phyloP scores from a whole-genome alignment of 2,888 invertebrate species.

The Serripes groenlandicus region DNA sequence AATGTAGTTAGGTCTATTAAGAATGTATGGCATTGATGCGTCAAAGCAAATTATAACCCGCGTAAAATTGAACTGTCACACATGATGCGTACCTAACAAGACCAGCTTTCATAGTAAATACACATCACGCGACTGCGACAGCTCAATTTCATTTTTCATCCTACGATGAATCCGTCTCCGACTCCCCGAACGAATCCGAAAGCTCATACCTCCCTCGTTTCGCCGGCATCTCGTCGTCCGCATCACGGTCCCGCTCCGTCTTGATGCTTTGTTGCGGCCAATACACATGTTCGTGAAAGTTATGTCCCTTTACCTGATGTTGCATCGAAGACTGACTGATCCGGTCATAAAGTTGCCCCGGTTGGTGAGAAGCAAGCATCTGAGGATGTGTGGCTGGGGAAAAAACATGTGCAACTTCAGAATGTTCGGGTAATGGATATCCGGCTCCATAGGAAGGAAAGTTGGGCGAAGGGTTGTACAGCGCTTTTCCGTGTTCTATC shows the following conservation, averaged over 20 bases:
- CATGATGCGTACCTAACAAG: too few relatives aligned
- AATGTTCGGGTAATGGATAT: background rate
- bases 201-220: slow-evolving; percentile 39
- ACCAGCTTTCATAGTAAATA: too few relatives aligned
- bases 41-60: too few relatives aligned
- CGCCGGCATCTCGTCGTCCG: slow-evolving; percentile 36
- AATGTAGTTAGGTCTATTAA: too few relatives aligned
- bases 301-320: slow-evolving; percentile 4
- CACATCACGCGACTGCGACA: too few relatives aligned
- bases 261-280: slow-evolving; percentile 12
- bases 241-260: slow-evolving; percentile 26
- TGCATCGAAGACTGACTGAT: slow-evolving; percentile 1
- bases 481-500: background rate
- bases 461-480: background rate
- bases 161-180: slow-evolving; percentile 18
- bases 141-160: too few relatives aligned
- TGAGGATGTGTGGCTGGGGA: too few relatives aligned
- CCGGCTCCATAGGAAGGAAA: background rate
- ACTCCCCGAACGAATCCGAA: slow-evolving; percentile 11
- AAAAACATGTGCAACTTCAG: background rate
- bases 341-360: slow-evolving; percentile 12
- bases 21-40: too few relatives aligned
- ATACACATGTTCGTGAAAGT: background rate
- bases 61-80: too few relatives aligned
- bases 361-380: background rate